phyloP scores from a whole-genome alignment of 2,113 vertebrate genomes.

The Paradisaea rubra region DNA sequence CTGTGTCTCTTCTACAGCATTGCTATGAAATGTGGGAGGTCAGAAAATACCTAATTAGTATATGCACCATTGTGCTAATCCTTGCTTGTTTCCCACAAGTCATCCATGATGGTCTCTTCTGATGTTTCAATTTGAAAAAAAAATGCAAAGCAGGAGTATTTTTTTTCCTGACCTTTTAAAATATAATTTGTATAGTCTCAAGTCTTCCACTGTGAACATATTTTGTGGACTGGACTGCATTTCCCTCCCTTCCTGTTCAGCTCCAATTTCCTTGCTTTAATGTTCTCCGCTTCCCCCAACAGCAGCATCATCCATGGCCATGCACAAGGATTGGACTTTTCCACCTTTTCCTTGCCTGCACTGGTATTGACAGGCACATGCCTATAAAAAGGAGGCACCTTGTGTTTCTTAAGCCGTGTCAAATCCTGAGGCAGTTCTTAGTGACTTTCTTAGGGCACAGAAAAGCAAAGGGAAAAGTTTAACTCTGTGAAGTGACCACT shows the following conservation, averaged over 20 bases:
- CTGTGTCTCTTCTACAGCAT: background rate
- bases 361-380: background rate
- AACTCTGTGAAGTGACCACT: rapidly evolving
- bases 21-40: background rate
- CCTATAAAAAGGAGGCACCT: background rate
- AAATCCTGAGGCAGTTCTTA: background rate
- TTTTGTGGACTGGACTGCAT: background rate
- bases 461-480: background rate
- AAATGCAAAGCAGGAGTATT: background rate
- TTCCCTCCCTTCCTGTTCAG: background rate
- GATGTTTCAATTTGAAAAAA: background rate
- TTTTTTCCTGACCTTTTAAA: background rate
- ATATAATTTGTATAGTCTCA: background rate
- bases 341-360: background rate
- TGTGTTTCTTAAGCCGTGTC: background rate
- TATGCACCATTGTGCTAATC: background rate
- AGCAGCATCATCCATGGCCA: background rate
- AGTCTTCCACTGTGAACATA: background rate
- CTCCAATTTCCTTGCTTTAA: background rate
- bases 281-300: background rate
- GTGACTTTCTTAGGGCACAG: background rate
- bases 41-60: background rate
- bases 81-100: background rate
- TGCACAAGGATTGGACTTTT: background rate
- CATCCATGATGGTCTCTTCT: background rate